Percentiles rank a stretch among this genome's conserved stretches.
Conservation (phyloP, 2,888 invertebrate genomes). For the Teleiodes luculella region DNA sequence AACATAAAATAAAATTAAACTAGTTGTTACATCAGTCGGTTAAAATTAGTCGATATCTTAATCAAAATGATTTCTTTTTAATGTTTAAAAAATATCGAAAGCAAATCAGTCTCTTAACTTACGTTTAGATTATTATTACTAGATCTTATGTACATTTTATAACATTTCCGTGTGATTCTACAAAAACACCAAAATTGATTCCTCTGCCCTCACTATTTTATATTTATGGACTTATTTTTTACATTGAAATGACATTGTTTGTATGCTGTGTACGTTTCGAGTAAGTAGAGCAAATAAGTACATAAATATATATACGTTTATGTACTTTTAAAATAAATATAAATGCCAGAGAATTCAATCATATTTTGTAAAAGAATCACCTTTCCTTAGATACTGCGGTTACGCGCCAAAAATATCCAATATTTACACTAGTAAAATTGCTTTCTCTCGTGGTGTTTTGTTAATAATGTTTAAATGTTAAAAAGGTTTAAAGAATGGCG, state of each 20-base stretch:
- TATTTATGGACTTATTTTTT: too few relatives aligned
- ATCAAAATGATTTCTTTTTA: slow-evolving; percentile 35
- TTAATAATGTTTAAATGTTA: background rate
- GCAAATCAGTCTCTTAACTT: slow-evolving; percentile 75
- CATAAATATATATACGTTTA: too few relatives aligned
- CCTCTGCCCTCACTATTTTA: too few relatives aligned
- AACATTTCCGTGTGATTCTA: slow-evolving; percentile 12
- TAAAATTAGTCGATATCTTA: slow-evolving; percentile 47
- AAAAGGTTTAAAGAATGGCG: slow-evolving; percentile 12
- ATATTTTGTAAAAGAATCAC: slow-evolving; percentile 24
- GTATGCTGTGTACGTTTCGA: too few relatives aligned
- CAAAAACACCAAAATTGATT: slow-evolving; percentile 21
- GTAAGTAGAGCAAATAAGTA: too few relatives aligned
- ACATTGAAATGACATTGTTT: too few relatives aligned
- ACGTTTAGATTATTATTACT: slow-evolving; percentile 58
- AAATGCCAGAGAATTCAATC: slow-evolving; percentile 5
- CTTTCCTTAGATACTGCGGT: slow-evolving; percentile 24
- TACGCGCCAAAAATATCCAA: slow-evolving; percentile 32
- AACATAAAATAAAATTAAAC: slow-evolving; percentile 38
- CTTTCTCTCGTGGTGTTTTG: background rate
- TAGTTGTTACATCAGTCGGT: slow-evolving; percentile 59
- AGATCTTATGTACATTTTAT: slow-evolving; percentile 60
- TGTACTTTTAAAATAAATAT: slow-evolving; percentile 24
- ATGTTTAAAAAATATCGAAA: slow-evolving; percentile 48
- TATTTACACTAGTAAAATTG: slow-evolving; percentile 11